Conservation (phyloP, 2,888 invertebrate species). For the Epirrita christyi region DNA sequence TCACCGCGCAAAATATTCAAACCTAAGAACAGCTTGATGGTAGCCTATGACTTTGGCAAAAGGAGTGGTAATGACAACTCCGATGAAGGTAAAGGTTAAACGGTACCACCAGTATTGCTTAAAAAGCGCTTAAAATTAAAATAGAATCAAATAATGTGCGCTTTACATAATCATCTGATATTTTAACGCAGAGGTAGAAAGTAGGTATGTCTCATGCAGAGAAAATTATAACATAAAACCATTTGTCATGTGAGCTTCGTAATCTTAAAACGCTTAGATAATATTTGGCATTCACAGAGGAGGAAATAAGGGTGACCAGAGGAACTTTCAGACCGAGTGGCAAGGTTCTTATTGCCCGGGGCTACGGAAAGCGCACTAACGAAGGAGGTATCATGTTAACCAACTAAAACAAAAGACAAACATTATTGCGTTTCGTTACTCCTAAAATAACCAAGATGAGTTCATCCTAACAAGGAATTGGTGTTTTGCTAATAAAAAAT, state of each 20-base stretch:
- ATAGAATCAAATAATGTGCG: neutral
- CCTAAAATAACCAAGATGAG: neutral
- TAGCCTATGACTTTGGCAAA: slow-evolving; percentile 72
- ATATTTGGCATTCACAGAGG: slow-evolving; percentile 66
- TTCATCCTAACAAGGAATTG: neutral
- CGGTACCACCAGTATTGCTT: neutral
- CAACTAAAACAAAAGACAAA: neutral
- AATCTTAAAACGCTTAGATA: slow-evolving; percentile 35
- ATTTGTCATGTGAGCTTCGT: slow-evolving; percentile 22
- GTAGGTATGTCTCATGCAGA: neutral
- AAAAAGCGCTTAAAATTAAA: neutral
- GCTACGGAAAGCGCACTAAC: slow-evolving; percentile 63
- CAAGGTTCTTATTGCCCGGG: slow-evolving; percentile 73
- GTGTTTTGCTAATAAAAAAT: neutral
- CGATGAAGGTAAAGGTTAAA: slow-evolving; percentile 66
- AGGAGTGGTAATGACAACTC: slow-evolving; percentile 63
- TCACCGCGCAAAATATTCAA: slow-evolving; percentile 60
- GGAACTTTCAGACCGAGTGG: slow-evolving; percentile 71
- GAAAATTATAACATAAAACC: neutral
- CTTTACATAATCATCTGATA: neutral
- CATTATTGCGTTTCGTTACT: neutral
- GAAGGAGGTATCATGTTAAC: slow-evolving; percentile 45
- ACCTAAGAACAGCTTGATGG: slow-evolving; percentile 66
- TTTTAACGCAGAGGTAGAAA: neutral
- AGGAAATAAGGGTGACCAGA: slow-evolving; percentile 72